Evolutionary conservation across 2,113 vertebrate genomes (phyloP).

Genomic region (Micronycteris hirsuta): DNA sequence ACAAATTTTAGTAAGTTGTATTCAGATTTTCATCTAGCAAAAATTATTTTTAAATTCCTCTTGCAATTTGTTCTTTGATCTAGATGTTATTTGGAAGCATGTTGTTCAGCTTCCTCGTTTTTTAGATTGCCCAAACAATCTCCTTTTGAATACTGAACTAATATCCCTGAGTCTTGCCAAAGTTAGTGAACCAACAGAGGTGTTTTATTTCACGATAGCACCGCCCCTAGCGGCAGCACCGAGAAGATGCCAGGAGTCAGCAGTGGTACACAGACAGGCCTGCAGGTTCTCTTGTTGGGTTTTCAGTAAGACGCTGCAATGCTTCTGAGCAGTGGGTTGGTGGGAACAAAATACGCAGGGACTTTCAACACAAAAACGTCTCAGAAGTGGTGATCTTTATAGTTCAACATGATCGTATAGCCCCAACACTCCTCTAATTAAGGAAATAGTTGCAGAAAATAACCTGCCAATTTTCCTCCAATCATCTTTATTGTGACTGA

Average conservation of each 20-base stretch:
- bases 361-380: conserved; percentile 74
- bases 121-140: conserved; percentile 22
- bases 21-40: background rate
- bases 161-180: background rate
- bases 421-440: conserved; percentile 59
- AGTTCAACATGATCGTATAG: conserved; percentile 54
- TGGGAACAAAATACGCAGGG: conserved; percentile 72
- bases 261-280: background rate
- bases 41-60: background rate
- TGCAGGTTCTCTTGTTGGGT: conserved; percentile 32
- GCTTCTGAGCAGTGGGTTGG: conserved; percentile 38
- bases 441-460: conserved; percentile 58
- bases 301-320: conserved; percentile 39
- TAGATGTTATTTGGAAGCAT: background rate
- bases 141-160: conserved; percentile 11
- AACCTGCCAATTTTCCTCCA: background rate
- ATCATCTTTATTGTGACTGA: background rate
- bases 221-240: background rate
- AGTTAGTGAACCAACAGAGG: background rate
- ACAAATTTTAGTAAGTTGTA: background rate
- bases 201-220: conserved; percentile 15
- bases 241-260: background rate
- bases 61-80: background rate
- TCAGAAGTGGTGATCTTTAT: conserved; percentile 70
- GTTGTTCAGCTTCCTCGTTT: background rate